These are phyloP conservation scores for Nerophis lumbriciformis DNA, from an alignment of 2,113 vertebrate species.

Conservation along the genomic window DNA sequence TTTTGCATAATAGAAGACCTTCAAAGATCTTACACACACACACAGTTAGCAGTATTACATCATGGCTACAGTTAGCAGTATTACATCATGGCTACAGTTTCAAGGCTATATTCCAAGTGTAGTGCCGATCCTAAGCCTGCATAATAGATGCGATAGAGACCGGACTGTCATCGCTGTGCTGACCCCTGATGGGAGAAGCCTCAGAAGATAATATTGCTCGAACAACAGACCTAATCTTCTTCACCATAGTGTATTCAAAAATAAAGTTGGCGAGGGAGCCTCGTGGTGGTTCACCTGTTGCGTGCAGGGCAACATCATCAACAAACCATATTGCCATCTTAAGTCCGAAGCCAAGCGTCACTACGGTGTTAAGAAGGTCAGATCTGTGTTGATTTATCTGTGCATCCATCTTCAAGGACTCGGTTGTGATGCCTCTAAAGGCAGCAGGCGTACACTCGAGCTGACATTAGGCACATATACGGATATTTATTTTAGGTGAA, in stretches of 20 bases:
- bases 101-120: neutral
- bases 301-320: conserved; percentile 6
- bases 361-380: no score
- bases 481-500: conserved; percentile 35
- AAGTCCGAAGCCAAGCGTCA: conserved; percentile 17
- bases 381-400: conserved; percentile 12
- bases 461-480: neutral
- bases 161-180: neutral
- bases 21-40: no score
- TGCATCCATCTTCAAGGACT: conserved; percentile 20
- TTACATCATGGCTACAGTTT: no score
- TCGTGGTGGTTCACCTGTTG: conserved; percentile 40
- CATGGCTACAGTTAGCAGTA: no score
- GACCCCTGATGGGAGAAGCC: neutral
- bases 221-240: neutral
- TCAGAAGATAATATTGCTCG: neutral
- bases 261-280: neutral
- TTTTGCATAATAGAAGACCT: no score
- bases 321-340: conserved; percentile 13
- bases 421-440: conserved; percentile 2
- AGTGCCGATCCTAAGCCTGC: no score
- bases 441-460: conserved; percentile 45
- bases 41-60: no score
- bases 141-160: no score
- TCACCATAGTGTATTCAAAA: neutral